These are phyloP conservation scores for Bothrops jararaca DNA, from an alignment of 2,113 vertebrate genomes.

Conservation along the genomic window DNA sequence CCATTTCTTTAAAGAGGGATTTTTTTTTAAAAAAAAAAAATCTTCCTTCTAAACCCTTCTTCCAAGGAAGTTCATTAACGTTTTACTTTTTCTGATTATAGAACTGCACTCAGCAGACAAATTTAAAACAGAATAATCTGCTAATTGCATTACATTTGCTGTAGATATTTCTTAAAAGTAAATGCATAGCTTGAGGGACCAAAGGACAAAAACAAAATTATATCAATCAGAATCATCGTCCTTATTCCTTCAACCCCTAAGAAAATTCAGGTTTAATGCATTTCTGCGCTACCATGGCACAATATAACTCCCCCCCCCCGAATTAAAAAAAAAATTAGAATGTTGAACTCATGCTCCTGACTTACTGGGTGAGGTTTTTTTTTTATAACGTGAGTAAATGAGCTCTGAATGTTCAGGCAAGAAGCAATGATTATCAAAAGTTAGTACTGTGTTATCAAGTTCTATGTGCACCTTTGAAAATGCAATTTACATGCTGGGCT, in stretches of 20 bases:
- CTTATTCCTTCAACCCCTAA: not conserved
- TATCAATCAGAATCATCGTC: not conserved
- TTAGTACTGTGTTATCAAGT: not conserved
- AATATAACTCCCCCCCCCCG: not conserved
- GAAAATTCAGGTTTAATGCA: not conserved
- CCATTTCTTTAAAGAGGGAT: rapidly evolving
- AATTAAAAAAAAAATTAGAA: not conserved
- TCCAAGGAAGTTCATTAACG: conserved; percentile 48
- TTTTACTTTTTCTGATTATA: conserved; percentile 17
- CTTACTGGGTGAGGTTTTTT: not conserved
- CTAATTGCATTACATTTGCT: not conserved
- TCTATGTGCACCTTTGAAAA: not conserved
- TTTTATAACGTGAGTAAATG: not conserved
- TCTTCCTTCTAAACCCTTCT: conserved; percentile 49
- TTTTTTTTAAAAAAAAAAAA: not conserved
- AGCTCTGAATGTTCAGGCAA: not conserved
- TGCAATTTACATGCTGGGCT: not conserved
- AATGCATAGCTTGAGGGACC: not conserved
- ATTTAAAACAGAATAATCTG: not conserved
- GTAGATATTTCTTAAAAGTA: not conserved
- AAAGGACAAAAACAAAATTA: conserved; percentile 3
- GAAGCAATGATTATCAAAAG: not conserved
- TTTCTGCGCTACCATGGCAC: not conserved
- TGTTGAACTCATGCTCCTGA: not conserved
- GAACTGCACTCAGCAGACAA: conserved; percentile 36